These are phyloP conservation scores for Rhinichthys osculus DNA, from an alignment of 2,797 vertebrate genomes.

Conservation along the genomic window DNA sequence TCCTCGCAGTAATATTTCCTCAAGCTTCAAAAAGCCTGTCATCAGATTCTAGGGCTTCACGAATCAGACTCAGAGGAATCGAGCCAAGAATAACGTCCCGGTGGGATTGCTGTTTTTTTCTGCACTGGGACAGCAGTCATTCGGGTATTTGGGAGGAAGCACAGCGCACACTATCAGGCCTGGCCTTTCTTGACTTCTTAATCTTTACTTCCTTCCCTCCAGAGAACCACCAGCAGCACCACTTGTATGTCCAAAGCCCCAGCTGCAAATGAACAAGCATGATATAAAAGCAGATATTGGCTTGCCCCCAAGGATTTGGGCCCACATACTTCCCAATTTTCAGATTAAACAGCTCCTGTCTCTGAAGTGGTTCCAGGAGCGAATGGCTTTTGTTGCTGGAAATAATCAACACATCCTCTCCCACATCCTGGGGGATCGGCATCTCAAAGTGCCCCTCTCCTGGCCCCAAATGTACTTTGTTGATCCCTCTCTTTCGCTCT, in stretches of 20 bases:
- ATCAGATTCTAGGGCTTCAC: constrained; percentile 38
- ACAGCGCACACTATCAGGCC: constrained; percentile 58
- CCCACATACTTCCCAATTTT: constrained; percentile 83
- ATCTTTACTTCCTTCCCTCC: constrained; percentile 79
- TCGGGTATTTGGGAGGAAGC: constrained; percentile 31
- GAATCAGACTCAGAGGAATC: constrained; percentile 28
- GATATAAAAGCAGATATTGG: constrained; percentile 77
- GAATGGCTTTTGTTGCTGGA: constrained; percentile 87
- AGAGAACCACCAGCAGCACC: constrained; percentile 68
- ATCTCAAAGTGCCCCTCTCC: constrained; percentile 69
- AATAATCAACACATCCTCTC: constrained; percentile 88
- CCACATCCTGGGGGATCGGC: constrained; percentile 82
- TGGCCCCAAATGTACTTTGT: constrained; percentile 46
- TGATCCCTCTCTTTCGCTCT: constrained; percentile 61
- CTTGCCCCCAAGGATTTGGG: constrained; percentile 75
- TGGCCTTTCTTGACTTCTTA: constrained; percentile 80
- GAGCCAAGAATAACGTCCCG: constrained; percentile 36
- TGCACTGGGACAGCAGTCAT: constrained; percentile 45
- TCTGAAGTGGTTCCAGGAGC: constrained; percentile 85
- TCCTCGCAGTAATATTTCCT: constrained; percentile 45
- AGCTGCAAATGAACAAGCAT: constrained; percentile 65
- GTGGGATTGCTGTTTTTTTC: constrained; percentile 7
- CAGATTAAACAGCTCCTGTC: constrained; percentile 82
- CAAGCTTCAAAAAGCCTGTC: constrained; percentile 21
- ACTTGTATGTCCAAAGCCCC: constrained; percentile 68